Conservation (phyloP, 2,797 vertebrate genomes). For the Propithecus perrieri region DNA sequence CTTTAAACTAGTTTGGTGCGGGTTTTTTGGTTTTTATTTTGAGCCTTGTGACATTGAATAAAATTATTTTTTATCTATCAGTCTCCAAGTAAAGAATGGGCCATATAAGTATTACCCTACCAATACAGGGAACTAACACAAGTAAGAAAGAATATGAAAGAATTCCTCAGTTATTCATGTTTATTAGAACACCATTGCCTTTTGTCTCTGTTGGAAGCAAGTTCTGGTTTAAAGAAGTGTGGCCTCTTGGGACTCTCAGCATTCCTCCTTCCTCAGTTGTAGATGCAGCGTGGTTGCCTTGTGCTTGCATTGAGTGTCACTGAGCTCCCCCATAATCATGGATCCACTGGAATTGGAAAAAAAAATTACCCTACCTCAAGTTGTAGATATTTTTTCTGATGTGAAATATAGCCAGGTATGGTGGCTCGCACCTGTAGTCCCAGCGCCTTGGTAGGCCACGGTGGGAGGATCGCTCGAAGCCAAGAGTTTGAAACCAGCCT, state of each 20-base stretch:
- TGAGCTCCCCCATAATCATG: background rate
- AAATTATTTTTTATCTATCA: background rate
- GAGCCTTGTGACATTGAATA: background rate
- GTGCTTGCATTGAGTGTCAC: background rate
- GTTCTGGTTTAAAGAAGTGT: background rate
- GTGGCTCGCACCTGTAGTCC: too few relatives aligned
- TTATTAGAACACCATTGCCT: background rate
- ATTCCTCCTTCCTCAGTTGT: background rate
- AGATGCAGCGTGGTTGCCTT: background rate
- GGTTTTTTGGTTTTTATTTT: background rate
- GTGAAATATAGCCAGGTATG: background rate
- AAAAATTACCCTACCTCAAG: background rate
- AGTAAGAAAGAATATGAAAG: background rate
- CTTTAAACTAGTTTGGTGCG: background rate
- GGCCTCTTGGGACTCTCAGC: background rate
- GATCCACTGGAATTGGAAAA: background rate
- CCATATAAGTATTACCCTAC: background rate
- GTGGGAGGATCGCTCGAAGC: too few relatives aligned
- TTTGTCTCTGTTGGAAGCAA: background rate
- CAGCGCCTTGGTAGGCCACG: too few relatives aligned
- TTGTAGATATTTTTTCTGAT: background rate
- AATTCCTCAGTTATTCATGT: background rate
- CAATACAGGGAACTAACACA: background rate
- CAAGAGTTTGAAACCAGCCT: too few relatives aligned
- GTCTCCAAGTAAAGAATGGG: background rate